phyloP scores from a whole-genome alignment of 2,113 vertebrate genomes.

The Plecturocebus donacophilus region DNA sequence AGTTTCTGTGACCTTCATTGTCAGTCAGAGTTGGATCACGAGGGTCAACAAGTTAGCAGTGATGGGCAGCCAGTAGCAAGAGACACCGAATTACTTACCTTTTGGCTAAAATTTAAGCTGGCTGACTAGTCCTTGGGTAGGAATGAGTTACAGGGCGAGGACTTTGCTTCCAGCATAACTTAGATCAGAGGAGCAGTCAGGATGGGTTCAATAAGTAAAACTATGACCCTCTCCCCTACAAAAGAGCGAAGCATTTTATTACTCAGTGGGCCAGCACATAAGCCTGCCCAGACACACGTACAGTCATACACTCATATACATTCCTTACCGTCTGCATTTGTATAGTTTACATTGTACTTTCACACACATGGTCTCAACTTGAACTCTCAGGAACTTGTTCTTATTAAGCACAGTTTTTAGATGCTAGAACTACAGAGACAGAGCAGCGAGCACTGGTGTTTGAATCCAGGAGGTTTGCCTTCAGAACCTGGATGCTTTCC shows the following conservation, averaged over 20 bases:
- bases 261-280: not conserved
- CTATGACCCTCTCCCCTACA: not conserved
- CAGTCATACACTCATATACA: rapidly evolving
- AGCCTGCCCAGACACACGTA: not conserved
- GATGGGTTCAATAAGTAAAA: not conserved
- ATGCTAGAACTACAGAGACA: not conserved
- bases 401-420: not conserved
- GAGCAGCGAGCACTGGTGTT: not conserved
- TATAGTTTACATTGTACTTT: not conserved
- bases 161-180: not conserved
- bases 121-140: not conserved
- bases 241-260: not conserved
- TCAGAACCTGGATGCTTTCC: not conserved
- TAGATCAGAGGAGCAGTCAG: not conserved
- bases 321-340: not conserved
- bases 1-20: not conserved
- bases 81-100: not conserved
- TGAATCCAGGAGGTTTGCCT: not conserved
- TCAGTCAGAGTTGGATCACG: not conserved
- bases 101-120: slow-evolving; percentile 43
- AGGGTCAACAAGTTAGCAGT: not conserved
- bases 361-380: not conserved
- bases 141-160: not conserved
- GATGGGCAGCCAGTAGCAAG: not conserved
- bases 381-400: not conserved